Evolutionary conservation across 2,888 invertebrate genomes (phyloP).

Genomic region (Drosophila longiperda): DNA sequence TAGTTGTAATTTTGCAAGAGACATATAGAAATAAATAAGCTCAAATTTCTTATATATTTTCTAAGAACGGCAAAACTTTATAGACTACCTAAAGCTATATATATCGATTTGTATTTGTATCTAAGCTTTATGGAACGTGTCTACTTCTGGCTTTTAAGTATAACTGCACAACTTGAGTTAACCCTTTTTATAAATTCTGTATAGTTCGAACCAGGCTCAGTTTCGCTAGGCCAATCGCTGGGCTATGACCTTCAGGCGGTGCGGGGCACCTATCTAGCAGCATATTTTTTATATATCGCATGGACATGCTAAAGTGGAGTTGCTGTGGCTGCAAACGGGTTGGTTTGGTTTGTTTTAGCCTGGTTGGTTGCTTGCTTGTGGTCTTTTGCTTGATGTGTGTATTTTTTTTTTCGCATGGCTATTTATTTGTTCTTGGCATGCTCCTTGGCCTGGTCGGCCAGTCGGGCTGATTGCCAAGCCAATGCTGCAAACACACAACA

Average conservation of each 20-base stretch:
- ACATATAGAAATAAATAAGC: not conserved
- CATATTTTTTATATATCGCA: slow-evolving; percentile 17
- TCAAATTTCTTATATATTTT: not conserved
- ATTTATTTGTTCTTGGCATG: slow-evolving; percentile 67
- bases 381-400: slow-evolving; percentile 50
- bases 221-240: slow-evolving; percentile 46
- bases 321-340: slow-evolving; percentile 46
- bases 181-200: not conserved
- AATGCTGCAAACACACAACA: slow-evolving; percentile 1
- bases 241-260: slow-evolving; percentile 54
- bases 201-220: slow-evolving; percentile 18
- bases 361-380: slow-evolving; percentile 32
- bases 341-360: slow-evolving; percentile 36
- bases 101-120: not conserved
- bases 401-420: slow-evolving; percentile 54
- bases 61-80: not conserved
- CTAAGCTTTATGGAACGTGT: not conserved
- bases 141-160: not conserved
- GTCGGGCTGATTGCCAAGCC: slow-evolving; percentile 40
- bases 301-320: slow-evolving; percentile 32
- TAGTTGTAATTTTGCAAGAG: too few species aligned
- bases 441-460: slow-evolving; percentile 47
- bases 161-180: not conserved
- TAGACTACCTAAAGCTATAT: not conserved
- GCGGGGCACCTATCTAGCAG: slow-evolving; percentile 2